Evolutionary conservation across 2,888 invertebrate species (phyloP), one percentile per base, ranked within the genome.

Genomic region (Lysandra bellargus): DNA sequence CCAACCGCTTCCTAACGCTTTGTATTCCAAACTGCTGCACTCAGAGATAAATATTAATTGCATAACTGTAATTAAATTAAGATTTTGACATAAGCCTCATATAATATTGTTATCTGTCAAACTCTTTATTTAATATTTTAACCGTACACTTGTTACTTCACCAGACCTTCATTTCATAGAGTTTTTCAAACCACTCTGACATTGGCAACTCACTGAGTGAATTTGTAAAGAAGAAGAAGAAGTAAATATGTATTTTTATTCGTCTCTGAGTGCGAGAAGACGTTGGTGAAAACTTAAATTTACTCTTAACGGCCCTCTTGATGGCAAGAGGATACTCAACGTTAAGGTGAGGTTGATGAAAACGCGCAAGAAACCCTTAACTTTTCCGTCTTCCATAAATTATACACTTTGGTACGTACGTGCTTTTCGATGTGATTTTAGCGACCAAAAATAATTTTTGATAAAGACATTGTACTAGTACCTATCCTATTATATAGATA

Each of bases 391-490:
- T 76, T 76, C 76, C 76, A 76, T 5, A 53, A 76, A 33, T 33
- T 76, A 53, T 57, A 76, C 33, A 33, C 57, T 76, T 57, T 17
- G n/a, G 49, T 75, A 75, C 30, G 14, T 75, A 44, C 86, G 84
- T 84, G 86, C 85, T 88, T 88, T 86, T 85, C 83, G 81, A 88
- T 88, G 90, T 91, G 90, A 89, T 90, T 87, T 88, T 86, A 88
- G 86, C 89, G 89, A 91, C 90, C 90, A 91, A 91, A 89, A 88
- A 88, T 87, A 87, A 86, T 81, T 83, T 87, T 87, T 85, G 84
- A 85, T 86, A 86, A 85, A 85, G 82, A 76, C 81, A 81, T 83
- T 81, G 81, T 76, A 76, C 53, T 83, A 83, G 82, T 86, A 87
- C 84, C 86, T 86, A 85, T 82, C 61, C 69, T 69, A 74, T 76